Base-by-base conservation (phyloP, 2,888 invertebrate species). In the Sipunculus nudus region DNA sequence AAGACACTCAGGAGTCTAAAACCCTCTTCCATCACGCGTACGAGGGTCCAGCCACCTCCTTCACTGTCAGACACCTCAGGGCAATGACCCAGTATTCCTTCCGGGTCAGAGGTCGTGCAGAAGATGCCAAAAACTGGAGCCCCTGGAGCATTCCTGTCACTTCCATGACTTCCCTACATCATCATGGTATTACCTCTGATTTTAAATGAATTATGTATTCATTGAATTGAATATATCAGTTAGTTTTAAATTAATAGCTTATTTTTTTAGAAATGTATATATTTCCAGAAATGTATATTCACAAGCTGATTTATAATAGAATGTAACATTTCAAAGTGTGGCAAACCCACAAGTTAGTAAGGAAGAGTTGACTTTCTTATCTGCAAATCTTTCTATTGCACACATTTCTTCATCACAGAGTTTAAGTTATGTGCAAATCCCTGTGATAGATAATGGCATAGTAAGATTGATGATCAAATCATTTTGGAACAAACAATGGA, bases 121-220 rank as follows among this genome's bases (percentile, higher is more conserved):
- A 86, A 63, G 73, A 73, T 0, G 76, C 81, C 25, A 71, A 71
- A 1, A 76, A 80, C 31, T 87, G 86, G 85, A 85, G 85, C 63
- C 84, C 86, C 4, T 88, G 87, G 87, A 88, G 88, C 55, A 74
- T 87, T 38, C 86, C 86, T 5, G 80, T 84, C 62, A 79, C 85
- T 13, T 83, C 84, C n/a, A 68, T 71, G 52, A 88, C 88, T 1
- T 78, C 78, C 26, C 78, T 87, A 48, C 78, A 82, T 19, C 85
- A 86, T 49, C 87, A 87, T 74, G 81, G 86, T 84, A 63, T n/a
- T n/a, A n/a, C n/a, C n/a, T n/a, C n/a, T n/a, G n/a, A n/a, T n/a
- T n/a, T n/a, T n/a, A n/a, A n/a, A n/a, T n/a, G n/a, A n/a, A n/a
- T n/a, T n/a, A 2, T 19, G 8, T 29, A 41, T 50, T 3, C n/a